Conservation (phyloP, 2,113 vertebrate genomes). For the Syngnathus floridae region DNA sequence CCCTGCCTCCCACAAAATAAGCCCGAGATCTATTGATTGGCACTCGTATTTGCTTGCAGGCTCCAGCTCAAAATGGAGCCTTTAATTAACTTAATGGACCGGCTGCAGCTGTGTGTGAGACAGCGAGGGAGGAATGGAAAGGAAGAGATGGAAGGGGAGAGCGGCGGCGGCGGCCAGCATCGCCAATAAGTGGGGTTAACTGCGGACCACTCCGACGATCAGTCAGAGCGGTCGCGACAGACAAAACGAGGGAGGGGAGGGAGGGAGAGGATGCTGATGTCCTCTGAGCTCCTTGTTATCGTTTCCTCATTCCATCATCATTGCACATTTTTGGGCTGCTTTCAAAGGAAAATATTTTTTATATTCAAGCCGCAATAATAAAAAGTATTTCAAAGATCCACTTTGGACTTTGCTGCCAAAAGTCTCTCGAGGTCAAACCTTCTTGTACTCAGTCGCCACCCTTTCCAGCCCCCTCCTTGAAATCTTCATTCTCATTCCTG, state of each 20-base stretch:
- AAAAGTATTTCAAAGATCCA: not conserved
- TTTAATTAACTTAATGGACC: constrained; percentile 82
- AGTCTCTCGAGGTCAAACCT: constrained; percentile 7
- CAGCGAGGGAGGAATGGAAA: constrained; percentile 45
- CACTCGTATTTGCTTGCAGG: constrained; percentile 67
- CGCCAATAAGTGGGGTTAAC: constrained; percentile 65
- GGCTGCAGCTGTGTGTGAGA: constrained; percentile 65
- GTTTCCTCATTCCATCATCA: not conserved
- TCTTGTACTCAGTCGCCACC: constrained; percentile 13
- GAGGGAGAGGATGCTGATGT: constrained; percentile 4
- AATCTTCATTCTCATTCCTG: constrained; percentile 62
- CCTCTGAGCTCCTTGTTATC: constrained; percentile 6
- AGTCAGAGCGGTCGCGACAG: constrained; percentile 38
- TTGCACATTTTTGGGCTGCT: not conserved
- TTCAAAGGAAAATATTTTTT: not conserved
- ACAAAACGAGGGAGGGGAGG: constrained; percentile 16
- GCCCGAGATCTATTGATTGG: constrained; percentile 74
- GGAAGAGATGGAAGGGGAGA: constrained; percentile 34
- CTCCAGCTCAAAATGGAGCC: constrained; percentile 73
- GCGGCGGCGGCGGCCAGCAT: constrained; percentile 38
- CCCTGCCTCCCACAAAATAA: constrained; percentile 55
- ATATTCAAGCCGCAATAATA: not conserved
- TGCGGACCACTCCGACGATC: constrained; percentile 50
- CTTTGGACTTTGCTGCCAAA: constrained; percentile 20
- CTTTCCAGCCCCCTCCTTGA: constrained; percentile 15